Base-by-base conservation (phyloP, 2,797 vertebrate genomes). In the Echiichthys vipera region DNA sequence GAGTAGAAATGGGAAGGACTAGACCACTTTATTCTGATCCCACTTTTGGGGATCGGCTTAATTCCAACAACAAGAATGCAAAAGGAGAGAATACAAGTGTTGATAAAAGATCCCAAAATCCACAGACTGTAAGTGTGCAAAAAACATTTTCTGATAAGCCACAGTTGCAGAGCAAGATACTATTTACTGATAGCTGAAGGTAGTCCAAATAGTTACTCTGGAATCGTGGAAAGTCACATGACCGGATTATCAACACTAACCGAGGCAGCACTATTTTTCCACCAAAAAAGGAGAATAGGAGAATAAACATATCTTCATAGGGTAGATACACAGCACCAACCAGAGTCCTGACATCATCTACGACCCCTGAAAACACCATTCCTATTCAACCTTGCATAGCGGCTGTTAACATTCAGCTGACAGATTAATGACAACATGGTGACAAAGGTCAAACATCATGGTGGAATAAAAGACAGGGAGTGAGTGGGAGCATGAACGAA, bases 401-500 rank as follows among this genome's bases (percentile, higher is more conserved):
- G 17, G 27, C 15, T 71, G 46, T 55, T 75, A 51, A 47, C 58
- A 30, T 4, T 29, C 34, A 22, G 22, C 36, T 71, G 74, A 84
- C 76, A 78, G 32, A 70, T 57, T 65, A 54, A 70, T 59, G 79
- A 68, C 67, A 78, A 46, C 55, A 49, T 9, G 7, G 40, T 18
- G 45, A 50, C 76, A 79, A 70, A 83, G 74, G 80, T 80, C 64
- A 80, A 75, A 74, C 3, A 27, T 45, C 5, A 1, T 12, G 39
- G 32, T 27, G 20, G 36, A 68, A 61, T 46, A 32, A 50, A 49
- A 78, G 37, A 55, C 34, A 34, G 68, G 64, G 45, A 32, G 14
- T 42, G 13, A 29, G 45, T 2, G 17, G 53, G 17, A 65, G 32
- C 13, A 32, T 40, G 57, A 70, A 24, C 2, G 51, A 63, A 55